Evolutionary conservation across 2,113 vertebrate genomes (phyloP), one percentile per base, ranked within the genome.

Genomic region (Notothenia rossii): DNA sequence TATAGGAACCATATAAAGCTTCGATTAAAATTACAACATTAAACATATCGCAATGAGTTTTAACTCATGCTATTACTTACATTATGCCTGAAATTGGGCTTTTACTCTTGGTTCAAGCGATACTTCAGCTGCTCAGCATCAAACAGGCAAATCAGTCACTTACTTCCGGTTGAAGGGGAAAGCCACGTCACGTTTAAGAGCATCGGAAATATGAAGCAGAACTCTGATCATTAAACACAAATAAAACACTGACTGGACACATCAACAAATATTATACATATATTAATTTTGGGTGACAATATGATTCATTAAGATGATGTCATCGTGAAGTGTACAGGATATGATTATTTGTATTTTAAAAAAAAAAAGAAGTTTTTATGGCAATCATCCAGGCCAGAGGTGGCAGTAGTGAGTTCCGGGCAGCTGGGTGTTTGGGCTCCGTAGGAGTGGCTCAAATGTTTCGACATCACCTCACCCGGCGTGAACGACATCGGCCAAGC

Each of bases 161-260:
- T 4, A 10, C 67, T 89, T 91, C 89, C 88, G 82, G 72, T 6
- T 67, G 6, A 8, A 64, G n/a, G 0, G 56, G 76, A 90, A 82
- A 59, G 90, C 83, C 92, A 93, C 93, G 93, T 94, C 91, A 92
- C 82, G 15, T 81, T 56, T 64, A 43, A 14, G n/a, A 14, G 14
- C 13, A 60, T 13, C 29, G 14, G 63, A n/a, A 8, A 54, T 14
- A 66, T 36, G 36, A 46, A 56, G 22, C 40, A 1, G 33, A 53
- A 20, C 3, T 17, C 15, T 3, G 48, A 14, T 18, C 29, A n/a
- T 29, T 20, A 33, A 22, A 66, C 7, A 2, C 0, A 11, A 15
- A 40, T 22, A 33, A 63, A 40, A 14, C 8, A 3, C 2, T n/a
- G 0, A 33, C 14, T 2, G 0, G 5, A 25, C 6, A 14, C 2